Evolutionary conservation across 2,113 vertebrate species (phyloP).

Genomic region (Dromaius novaehollandiae): DNA sequence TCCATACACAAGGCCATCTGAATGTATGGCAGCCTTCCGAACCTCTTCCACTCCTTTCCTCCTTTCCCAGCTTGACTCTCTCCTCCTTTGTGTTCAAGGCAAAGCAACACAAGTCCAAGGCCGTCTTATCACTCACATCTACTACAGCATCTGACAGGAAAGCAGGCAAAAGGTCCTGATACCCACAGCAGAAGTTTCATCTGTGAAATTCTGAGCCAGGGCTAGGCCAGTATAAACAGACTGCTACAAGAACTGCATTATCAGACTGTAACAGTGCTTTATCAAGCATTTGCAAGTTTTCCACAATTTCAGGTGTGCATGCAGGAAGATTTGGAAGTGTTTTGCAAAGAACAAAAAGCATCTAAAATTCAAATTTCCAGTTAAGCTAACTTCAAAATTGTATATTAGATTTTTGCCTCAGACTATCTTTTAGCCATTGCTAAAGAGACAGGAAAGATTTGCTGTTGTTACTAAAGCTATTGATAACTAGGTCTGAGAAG

Average conservation of each 20-base stretch:
- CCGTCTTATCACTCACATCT: not conserved
- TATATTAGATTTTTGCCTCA: not conserved
- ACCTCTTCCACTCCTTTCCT: not conserved
- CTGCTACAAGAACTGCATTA: not conserved
- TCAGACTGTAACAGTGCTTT: not conserved
- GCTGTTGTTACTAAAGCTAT: not conserved
- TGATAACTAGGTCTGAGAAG: not conserved
- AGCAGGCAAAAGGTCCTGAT: not conserved
- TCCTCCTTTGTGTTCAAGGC: not conserved
- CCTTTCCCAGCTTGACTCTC: not conserved
- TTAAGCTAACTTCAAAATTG: not conserved
- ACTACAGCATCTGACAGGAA: not conserved
- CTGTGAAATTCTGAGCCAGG: not conserved
- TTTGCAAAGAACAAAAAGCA: not conserved
- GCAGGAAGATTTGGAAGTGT: not conserved
- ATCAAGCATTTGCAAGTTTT: not conserved
- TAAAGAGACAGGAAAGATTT: not conserved
- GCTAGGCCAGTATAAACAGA: not conserved
- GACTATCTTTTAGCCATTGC: not conserved
- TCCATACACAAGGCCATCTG: too few relatives aligned
- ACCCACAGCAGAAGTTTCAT: not conserved
- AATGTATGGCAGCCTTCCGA: not conserved
- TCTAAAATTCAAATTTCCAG: not conserved
- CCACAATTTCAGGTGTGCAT: not conserved
- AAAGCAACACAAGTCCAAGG: not conserved